A percentile compares a stretch with the other conserved stretches of the same genome.
These are phyloP conservation scores for Drosophila murphyi DNA, from an alignment of 1,140 invertebrate genomes.

Conservation along the genomic window DNA sequence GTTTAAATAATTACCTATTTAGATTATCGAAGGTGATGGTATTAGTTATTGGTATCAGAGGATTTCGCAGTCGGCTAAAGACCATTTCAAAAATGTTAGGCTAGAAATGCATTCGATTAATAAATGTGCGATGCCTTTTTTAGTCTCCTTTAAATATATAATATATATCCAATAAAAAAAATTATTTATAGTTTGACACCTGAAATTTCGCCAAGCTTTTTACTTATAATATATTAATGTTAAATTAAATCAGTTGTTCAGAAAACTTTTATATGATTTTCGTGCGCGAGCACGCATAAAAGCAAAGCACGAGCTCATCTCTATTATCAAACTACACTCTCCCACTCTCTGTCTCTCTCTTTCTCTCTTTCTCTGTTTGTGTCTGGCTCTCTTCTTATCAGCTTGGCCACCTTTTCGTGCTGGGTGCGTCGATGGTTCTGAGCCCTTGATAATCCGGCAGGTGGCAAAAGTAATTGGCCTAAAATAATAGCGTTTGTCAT, in stretches of 20 bases:
- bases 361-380: constrained; percentile 2
- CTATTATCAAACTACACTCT: constrained; percentile 1
- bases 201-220: too few relatives aligned
- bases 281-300: not conserved
- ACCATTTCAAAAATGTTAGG: too few relatives aligned
- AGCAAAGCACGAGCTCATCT: constrained; percentile 12
- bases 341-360: not conserved
- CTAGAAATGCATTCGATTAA: too few relatives aligned
- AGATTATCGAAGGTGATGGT: not conserved
- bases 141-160: too few relatives aligned
- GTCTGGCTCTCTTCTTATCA: constrained; percentile 32
- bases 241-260: not conserved
- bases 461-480: constrained; percentile 27
- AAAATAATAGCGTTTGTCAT: constrained; percentile 5
- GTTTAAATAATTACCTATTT: not conserved
- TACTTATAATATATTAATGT: not conserved
- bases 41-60: not conserved
- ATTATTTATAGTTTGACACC: too few relatives aligned
- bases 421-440: not conserved
- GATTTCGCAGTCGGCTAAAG: too few relatives aligned
- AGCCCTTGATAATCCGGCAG: constrained; percentile 33
- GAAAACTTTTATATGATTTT: not conserved
- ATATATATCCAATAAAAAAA: too few relatives aligned
- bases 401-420: not conserved
- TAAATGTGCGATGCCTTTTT: too few relatives aligned